Base-by-base conservation (phyloP, 2,797 vertebrate species). In the Sphaeramia orbicularis region DNA sequence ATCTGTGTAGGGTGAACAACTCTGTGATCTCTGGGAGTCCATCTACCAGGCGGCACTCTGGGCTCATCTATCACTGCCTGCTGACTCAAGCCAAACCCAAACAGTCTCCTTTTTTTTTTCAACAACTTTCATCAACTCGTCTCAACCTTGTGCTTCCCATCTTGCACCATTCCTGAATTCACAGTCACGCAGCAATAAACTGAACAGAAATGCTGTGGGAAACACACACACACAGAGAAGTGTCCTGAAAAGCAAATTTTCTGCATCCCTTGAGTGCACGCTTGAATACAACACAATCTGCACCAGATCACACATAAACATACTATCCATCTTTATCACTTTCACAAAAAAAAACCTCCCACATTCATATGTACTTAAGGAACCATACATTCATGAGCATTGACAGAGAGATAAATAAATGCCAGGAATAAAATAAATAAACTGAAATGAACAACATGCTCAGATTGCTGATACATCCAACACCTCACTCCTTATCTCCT, bases 41-140 rank as follows among this genome's bases (percentile, higher is more conserved):
- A 76, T 80, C 78, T 72, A 71, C 27, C 37, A 7, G 53, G 24
- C 10, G n/a, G 24, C 47, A 65, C 79, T 74, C 71, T 54, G 48
- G 67, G 53, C 75, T 90, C 88, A 83, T 90, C 85, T 64, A 83
- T 92, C 89, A 92, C 19, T 19, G 75, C 79, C 70, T 74, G 80
- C 56, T 54, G 73, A 78, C 81, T 85, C 69, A 47, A 49, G 65
- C 60, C 65, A 54, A 74, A 71, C 50, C 24, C 41, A 56, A 69
- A 71, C 58, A 59, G 42, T 48, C 21, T 70, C 19, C 1, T 10
- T 21, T 65, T 67, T 63, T 71, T 18, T 11, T 45, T 54, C 36
- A 57, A 74, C 56, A 57, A 80, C 64, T 74, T 77, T 69, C 55
- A 57, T 58, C 12, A 6, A 1, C 57, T 67, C 21, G 0, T 56